phyloP scores from a whole-genome alignment of 2,113 vertebrate genomes.

The Oncorhynchus keta region DNA sequence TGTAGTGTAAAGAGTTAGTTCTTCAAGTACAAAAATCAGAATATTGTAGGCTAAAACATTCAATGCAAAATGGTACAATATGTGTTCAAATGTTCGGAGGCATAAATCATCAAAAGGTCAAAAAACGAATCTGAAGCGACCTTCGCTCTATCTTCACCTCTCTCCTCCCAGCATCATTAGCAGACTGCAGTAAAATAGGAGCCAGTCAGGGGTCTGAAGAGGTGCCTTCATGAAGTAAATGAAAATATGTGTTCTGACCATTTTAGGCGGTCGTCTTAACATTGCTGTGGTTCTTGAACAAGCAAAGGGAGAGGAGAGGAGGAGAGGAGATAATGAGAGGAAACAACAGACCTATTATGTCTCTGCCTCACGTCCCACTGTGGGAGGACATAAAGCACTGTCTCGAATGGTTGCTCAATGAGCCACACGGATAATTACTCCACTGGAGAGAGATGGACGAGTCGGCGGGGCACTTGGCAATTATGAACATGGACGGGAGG shows the following conservation, averaged over 20 bases:
- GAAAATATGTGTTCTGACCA: conserved; percentile 27
- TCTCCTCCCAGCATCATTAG: background rate
- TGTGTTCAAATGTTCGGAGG: too few species aligned
- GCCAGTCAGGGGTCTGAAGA: conserved; percentile 18
- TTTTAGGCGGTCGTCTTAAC: conserved; percentile 39
- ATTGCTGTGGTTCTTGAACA: conserved; percentile 41
- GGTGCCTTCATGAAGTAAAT: conserved; percentile 25
- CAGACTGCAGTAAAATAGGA: conserved; percentile 17
- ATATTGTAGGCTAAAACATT: background rate
- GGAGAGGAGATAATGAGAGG: conserved; percentile 27
- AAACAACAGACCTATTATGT: conserved; percentile 60
- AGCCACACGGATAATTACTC: conserved; percentile 71
- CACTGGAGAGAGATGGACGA: conserved; percentile 67
- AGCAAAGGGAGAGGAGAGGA: conserved; percentile 13
- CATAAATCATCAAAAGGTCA: background rate
- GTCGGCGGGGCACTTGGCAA: conserved; percentile 57
- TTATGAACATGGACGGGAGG: conserved; percentile 68
- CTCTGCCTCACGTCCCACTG: conserved; percentile 57
- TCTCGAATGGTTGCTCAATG: conserved; percentile 69
- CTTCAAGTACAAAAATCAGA: background rate
- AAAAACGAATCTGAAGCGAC: background rate
- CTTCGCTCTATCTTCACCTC: background rate
- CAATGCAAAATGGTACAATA: background rate
- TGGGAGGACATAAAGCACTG: conserved; percentile 64
- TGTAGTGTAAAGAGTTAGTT: background rate